Percentiles rank a stretch among this genome's conserved stretches.
phyloP scores from a whole-genome alignment of 2,113 vertebrate species.

The Odocoileus hemionus region DNA sequence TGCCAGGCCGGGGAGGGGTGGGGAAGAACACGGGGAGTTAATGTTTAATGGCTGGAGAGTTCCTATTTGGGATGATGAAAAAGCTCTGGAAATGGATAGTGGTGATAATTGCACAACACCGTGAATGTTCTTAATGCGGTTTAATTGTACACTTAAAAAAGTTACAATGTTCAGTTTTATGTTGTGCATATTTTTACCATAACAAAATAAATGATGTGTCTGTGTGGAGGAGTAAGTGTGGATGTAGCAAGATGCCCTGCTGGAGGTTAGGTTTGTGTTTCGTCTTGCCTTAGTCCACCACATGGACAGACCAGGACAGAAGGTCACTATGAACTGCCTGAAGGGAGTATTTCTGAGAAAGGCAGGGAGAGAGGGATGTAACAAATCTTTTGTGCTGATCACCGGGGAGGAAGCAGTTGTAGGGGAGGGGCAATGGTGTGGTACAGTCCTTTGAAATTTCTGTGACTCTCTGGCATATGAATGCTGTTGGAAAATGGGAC shows the following conservation, averaged over 20 bases:
- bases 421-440: not conserved
- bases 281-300: not conserved
- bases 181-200: not conserved
- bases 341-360: not conserved
- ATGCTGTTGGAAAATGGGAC: not conserved
- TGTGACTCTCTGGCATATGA: not conserved
- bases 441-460: not conserved
- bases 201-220: not conserved
- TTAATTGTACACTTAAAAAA: not conserved
- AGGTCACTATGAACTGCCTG: not conserved
- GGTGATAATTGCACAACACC: not conserved
- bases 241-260: not conserved
- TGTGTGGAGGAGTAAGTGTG: not conserved
- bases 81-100: not conserved
- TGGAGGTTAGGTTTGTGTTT: not conserved
- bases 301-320: not conserved
- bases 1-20: too few relatives aligned
- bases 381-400: not conserved
- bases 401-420: not conserved
- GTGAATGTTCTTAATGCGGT: not conserved
- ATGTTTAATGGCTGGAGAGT: not conserved
- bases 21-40: not conserved
- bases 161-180: not conserved
- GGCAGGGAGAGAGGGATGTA: not conserved
- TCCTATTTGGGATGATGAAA: not conserved